phyloP scores from a whole-genome alignment of 35 echinoderm and acorn worm species.

The Heliocidaris erythrogramma region DNA sequence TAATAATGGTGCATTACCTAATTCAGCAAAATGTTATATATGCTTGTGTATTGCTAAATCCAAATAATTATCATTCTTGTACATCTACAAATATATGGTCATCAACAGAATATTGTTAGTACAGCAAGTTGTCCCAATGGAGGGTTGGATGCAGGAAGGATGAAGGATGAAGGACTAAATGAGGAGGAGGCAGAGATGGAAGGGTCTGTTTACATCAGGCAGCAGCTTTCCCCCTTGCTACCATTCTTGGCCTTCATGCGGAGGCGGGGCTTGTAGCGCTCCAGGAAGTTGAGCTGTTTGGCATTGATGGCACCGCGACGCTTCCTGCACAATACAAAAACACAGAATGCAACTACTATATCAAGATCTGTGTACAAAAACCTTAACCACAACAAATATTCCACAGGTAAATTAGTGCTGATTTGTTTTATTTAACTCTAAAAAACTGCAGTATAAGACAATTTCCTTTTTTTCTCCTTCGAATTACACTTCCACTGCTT shows the following conservation, averaged over 20 bases:
- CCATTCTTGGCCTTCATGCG: constrained; percentile 81
- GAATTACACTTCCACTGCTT: not conserved
- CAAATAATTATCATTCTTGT: not conserved
- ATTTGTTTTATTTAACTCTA: not conserved
- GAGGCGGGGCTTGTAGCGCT: constrained; percentile 83
- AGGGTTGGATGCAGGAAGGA: not conserved
- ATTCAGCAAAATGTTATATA: not conserved
- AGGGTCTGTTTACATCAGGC: constrained; percentile 68
- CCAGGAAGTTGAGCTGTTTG: constrained; percentile 87
- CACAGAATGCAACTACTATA: not conserved
- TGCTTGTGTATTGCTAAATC: constrained; percentile 1
- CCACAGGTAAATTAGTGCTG: not conserved
- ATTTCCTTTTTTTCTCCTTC: too few species aligned
- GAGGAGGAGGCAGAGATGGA: not conserved
- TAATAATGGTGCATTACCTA: not conserved
- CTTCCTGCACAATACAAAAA: constrained; percentile 71
- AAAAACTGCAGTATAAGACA: too few species aligned
- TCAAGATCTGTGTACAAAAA: not conserved
- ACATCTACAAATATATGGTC: not conserved
- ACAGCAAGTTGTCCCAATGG: not conserved
- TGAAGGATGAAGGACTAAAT: constrained; percentile 18
- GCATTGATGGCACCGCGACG: constrained; percentile 98
- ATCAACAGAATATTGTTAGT: not conserved
- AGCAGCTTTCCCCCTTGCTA: constrained; percentile 72
- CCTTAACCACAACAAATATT: not conserved